phyloP scores from a whole-genome alignment of 2,113 vertebrate genomes.

The Pithys albifrons region DNA sequence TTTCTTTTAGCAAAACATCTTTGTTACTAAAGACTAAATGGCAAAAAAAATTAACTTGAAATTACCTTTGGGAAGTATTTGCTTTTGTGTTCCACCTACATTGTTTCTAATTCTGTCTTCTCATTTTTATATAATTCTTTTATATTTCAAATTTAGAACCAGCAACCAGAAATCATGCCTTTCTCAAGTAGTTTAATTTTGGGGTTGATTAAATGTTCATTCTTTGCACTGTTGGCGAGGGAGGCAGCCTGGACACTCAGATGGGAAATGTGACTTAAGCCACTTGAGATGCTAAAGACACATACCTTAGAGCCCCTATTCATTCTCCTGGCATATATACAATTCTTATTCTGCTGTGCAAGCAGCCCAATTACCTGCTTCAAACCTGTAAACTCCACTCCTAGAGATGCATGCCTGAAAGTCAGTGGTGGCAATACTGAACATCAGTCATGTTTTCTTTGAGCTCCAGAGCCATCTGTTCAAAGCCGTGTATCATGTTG shows the following conservation, averaged over 20 bases:
- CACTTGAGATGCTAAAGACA: not conserved
- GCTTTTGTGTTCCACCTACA: not conserved
- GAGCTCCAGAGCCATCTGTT: not conserved
- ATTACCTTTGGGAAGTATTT: not conserved
- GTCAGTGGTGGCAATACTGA: not conserved
- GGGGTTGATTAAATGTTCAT: not conserved
- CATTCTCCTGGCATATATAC: not conserved
- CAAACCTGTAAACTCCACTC: not conserved
- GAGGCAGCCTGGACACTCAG: not conserved
- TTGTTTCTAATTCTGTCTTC: not conserved
- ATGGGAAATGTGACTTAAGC: not conserved
- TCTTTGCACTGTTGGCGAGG: not conserved
- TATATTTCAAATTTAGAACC: not conserved
- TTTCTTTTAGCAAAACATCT: not conserved
- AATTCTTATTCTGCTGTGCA: not conserved
- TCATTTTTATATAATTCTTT: not conserved
- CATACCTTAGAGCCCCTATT: not conserved
- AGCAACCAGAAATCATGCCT: not conserved
- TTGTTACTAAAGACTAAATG: not conserved
- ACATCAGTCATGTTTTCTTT: not conserved
- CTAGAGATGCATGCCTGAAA: not conserved
- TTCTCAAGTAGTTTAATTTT: not conserved
- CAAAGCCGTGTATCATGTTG: not conserved
- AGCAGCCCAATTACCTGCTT: not conserved
- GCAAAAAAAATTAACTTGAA: not conserved